phyloP scores from a whole-genome alignment of 1,140 invertebrate species.

The Drosophila tani region DNA sequence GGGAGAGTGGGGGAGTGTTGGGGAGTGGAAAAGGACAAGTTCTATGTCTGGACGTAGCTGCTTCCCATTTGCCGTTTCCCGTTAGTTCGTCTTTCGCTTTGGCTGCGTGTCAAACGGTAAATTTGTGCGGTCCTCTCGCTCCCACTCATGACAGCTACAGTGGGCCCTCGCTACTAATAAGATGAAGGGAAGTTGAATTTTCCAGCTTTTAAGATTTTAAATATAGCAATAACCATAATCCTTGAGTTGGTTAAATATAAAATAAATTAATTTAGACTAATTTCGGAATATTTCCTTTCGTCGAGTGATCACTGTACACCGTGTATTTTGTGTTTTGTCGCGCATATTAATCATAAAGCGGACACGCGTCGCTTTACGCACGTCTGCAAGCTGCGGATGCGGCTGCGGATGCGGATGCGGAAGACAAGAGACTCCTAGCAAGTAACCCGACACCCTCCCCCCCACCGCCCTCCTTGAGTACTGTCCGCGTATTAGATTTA shows the following conservation, averaged over 20 bases:
- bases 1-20: not conserved
- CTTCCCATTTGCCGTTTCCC: slow-evolving; percentile 45
- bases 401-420: slow-evolving; percentile 62
- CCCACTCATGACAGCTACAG: slow-evolving; percentile 26
- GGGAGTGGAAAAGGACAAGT: slow-evolving; percentile 1
- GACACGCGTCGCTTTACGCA: slow-evolving; percentile 83
- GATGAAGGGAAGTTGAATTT: not conserved
- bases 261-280: too few species aligned
- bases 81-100: slow-evolving; percentile 46
- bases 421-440: slow-evolving; percentile 60
- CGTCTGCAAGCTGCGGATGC: slow-evolving; percentile 76
- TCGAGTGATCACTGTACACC: slow-evolving; percentile 5
- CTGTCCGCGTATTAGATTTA: slow-evolving; percentile 81
- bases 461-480: slow-evolving; percentile 49
- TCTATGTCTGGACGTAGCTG: slow-evolving; percentile 50
- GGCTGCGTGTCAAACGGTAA: slow-evolving; percentile 61
- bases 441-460: slow-evolving; percentile 43
- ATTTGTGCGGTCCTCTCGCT: slow-evolving; percentile 30
- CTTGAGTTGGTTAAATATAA: too few species aligned
- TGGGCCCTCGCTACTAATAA: not conserved
- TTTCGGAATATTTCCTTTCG: not conserved
- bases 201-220: not conserved
- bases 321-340: slow-evolving; percentile 78
- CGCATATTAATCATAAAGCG: slow-evolving; percentile 83
- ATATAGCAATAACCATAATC: not conserved